Base-by-base conservation (phyloP, 2,113 vertebrate genomes). In the Lota lota region DNA sequence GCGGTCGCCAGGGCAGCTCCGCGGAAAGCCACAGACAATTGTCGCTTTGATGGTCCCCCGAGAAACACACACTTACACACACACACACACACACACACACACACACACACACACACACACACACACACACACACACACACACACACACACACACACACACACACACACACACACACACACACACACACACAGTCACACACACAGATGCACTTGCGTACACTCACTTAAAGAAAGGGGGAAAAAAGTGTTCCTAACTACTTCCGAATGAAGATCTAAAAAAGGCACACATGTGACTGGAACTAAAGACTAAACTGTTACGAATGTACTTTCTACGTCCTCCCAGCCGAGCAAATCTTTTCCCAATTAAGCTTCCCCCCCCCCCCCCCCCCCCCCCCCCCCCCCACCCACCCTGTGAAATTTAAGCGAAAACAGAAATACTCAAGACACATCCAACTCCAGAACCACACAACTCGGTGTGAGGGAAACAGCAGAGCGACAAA, bases 1-100 rank as follows among this genome's bases (percentile, higher is more conserved):
- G 87, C 90, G 90, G 92, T 93, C 92, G 92, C 90, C 92, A 89
- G 79, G 92, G 92, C 91, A 93, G 92, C 92, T 93, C 88, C 73
- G 73, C 87, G 76, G 59, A 66, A 77, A 84, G 84, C 92, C 92
- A 66, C 76, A 84, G 83, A 93, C 92, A 93, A 93, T 92, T 79
- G 67, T 83, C 74, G 90, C 92, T 93, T 93, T 93, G 89, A 93
- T 93, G 86, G 83, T 87, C 22, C 21, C n/a, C 87, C 75, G 81
- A 85, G 84, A 88, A 90, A 89, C 87, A 83, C 80, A 75, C 87
- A 82, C 83, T 85, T 77, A 67, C 67, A 70, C 76, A 57, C 20
- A 60, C 19, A 60, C 19, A 60, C 19, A 10, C 18, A 20, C 18
- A 20, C 57, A 59, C 57, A 59, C 57, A 59, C 57, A 22, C 57